Base-by-base conservation (phyloP, 2,113 vertebrate genomes). In the Cygnus atratus region DNA sequence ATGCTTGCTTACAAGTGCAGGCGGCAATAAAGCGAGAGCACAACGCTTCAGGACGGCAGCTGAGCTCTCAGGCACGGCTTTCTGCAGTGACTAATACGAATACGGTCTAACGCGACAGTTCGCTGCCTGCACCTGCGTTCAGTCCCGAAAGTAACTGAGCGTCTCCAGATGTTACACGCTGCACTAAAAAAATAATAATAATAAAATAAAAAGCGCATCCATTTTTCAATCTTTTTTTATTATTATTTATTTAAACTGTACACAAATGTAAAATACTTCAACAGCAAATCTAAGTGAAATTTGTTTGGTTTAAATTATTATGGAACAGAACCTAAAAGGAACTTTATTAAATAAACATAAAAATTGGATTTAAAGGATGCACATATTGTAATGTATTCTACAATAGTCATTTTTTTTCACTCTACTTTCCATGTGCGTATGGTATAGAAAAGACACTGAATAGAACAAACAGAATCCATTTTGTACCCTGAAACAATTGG, bases 291-390 rank as follows among this genome's bases (percentile, higher is more conserved):
- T 98, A 98, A 96, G 97, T 98, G 98, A 98, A 98, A 98, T 98
- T 98, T 98, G 98, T 99, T 99, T 98, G 98, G 99, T 98, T 98
- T 99, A 99, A 98, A 98, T 99, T 98, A 99, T 98, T 99, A 99
- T 98, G 98, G 98, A 98, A 99, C 98, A 98, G 98, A 98, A 98
- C 97, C 99, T 99, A 99, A 98, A 98, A 99, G 98, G 98, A 98
- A 98, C 97, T 98, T 98, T 98, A 99, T 99, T 99, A 99, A 99
- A 99, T 99, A 99, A 99, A 99, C 99, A 99, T 97, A 98, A 98
- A 98, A 98, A 98, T 92, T 95, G 96, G 94, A 97, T 97, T 98
- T 98, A 98, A 96, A 98, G 96, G 97, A 97, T 97, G 97, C 97
- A 98, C 97, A 97, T 97, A 97, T 93, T 96, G 92, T 95, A 97